Evolutionary conservation across 1,140 invertebrate genomes (phyloP).

Genomic region (Cydia pomonella): DNA sequence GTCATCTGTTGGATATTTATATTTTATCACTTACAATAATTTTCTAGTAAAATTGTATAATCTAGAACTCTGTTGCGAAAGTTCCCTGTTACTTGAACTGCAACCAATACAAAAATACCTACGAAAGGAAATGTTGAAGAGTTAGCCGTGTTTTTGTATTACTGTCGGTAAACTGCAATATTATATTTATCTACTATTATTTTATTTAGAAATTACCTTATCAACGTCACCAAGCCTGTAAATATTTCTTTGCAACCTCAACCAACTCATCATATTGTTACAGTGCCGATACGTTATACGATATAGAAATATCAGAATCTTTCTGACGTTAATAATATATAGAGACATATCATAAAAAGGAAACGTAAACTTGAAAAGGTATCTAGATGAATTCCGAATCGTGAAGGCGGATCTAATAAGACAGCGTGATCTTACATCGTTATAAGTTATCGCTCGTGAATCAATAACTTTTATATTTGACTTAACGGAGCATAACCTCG

Average conservation of each 20-base stretch:
- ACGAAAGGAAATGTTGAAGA: background rate
- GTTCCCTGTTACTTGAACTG: background rate
- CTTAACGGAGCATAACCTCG: background rate
- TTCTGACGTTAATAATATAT: background rate
- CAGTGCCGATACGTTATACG: background rate
- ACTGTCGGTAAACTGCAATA: background rate
- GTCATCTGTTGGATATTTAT: background rate
- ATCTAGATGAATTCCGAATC: slow-evolving; percentile 10
- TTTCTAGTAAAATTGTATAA: background rate
- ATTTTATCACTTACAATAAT: background rate
- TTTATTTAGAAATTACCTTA: slow-evolving; percentile 43
- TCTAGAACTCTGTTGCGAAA: background rate
- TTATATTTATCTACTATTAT: background rate
- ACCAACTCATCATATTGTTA: background rate
- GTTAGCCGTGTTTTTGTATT: no score
- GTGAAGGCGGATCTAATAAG: background rate
- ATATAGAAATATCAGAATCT: background rate
- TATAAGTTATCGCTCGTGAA: background rate
- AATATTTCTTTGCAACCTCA: background rate
- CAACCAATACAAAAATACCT: background rate
- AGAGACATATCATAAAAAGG: slow-evolving; percentile 28
- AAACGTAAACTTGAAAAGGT: background rate
- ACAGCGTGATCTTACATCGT: slow-evolving; percentile 4
- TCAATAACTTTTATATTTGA: background rate
- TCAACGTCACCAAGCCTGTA: slow-evolving; percentile 22